These are phyloP conservation scores for Hirundo rustica DNA, from an alignment of 2,797 vertebrate species.

Conservation along the genomic window DNA sequence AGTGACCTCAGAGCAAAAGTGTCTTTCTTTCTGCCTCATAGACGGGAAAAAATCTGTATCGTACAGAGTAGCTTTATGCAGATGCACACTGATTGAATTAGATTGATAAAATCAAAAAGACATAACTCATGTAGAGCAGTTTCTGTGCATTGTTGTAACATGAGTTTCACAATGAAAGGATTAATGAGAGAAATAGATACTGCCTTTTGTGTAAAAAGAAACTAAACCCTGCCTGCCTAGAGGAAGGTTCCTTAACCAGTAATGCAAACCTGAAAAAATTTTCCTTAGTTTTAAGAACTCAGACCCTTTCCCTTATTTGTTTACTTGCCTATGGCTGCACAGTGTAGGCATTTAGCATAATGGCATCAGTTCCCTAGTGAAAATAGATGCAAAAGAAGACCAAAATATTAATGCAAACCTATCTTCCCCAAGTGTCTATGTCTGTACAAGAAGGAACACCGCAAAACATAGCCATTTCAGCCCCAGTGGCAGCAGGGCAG, in stretches of 20 bases:
- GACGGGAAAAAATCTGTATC: background rate
- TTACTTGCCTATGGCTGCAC: background rate
- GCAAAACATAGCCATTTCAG: background rate
- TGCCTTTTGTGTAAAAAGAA: conserved; percentile 23
- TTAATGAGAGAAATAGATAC: conserved; percentile 21
- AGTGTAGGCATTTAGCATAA: background rate
- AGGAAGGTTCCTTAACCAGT: background rate
- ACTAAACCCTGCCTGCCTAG: background rate
- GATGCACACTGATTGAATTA: conserved; percentile 29
- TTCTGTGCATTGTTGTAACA: conserved; percentile 18
- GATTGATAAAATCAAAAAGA: conserved; percentile 38
- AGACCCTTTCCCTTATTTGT: background rate
- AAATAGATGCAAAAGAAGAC: background rate
- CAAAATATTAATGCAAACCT: background rate
- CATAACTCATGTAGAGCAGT: background rate
- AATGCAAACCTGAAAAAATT: background rate
- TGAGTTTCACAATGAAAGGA: conserved; percentile 37
- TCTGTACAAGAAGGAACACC: background rate
- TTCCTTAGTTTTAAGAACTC: background rate
- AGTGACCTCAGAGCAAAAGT: background rate
- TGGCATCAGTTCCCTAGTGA: background rate
- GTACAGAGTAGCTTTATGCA: background rate
- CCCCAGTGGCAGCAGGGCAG: background rate
- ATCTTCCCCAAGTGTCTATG: background rate
- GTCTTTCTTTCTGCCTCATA: background rate